phyloP scores from a whole-genome alignment of 2,888 invertebrate species.

The Leptarthrus brevirostris region DNA sequence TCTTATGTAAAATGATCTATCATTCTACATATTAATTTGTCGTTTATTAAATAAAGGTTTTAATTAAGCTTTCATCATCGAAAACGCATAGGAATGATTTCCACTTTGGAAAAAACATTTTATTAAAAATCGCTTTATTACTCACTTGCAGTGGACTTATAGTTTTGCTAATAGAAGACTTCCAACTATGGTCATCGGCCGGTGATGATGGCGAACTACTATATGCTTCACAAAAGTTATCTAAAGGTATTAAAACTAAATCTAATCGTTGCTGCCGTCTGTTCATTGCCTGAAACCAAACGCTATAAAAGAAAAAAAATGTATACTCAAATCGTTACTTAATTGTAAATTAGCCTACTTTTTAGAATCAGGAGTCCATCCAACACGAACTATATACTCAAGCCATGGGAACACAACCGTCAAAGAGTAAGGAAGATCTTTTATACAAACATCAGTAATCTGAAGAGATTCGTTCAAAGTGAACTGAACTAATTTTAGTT shows the following conservation, averaged over 20 bases:
- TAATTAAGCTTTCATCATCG: too few relatives aligned
- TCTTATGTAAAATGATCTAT: too few relatives aligned
- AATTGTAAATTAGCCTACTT: slow-evolving; percentile 73
- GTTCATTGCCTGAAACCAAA: slow-evolving; percentile 93
- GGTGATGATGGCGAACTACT: slow-evolving; percentile 68
- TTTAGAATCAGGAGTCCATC: slow-evolving; percentile 93
- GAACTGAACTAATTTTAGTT: slow-evolving; percentile 87
- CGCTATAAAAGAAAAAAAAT: slow-evolving; percentile 69
- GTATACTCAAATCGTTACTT: background rate
- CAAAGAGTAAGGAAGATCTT: slow-evolving; percentile 81
- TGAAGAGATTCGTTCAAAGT: slow-evolving; percentile 73
- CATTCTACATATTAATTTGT: too few relatives aligned
- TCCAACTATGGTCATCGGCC: slow-evolving; percentile 65
- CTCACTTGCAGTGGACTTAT: slow-evolving; percentile 63
- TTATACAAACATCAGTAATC: slow-evolving; percentile 79
- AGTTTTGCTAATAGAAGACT: slow-evolving; percentile 63
- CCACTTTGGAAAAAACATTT: too few relatives aligned
- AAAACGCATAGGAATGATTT: too few relatives aligned
- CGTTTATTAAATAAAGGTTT: too few relatives aligned
- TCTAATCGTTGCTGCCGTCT: slow-evolving; percentile 87
- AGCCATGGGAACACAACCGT: slow-evolving; percentile 88
- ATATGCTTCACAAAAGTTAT: slow-evolving; percentile 74
- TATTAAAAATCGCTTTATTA: too few relatives aligned
- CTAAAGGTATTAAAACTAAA: slow-evolving; percentile 82
- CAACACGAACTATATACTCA: slow-evolving; percentile 94